Evolutionary conservation across 2,888 invertebrate species (phyloP).

Genomic region (Drosophila leonis): DNA sequence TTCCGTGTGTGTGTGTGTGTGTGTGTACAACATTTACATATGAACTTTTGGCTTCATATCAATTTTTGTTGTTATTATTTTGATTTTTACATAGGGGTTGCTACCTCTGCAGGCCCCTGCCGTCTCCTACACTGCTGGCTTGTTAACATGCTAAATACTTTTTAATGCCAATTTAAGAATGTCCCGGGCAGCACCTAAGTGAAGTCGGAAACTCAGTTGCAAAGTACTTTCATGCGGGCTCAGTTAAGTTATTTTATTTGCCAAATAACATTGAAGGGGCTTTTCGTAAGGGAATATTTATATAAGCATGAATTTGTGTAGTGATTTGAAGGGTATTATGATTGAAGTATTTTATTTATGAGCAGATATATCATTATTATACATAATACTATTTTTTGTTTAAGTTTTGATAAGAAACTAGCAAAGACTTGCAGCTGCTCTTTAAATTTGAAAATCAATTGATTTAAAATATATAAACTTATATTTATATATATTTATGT

Average conservation of each 20-base stretch:
- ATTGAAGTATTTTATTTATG: neutral
- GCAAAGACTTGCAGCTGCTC: neutral
- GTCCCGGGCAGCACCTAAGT: conserved; percentile 8
- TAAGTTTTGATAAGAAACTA: neutral
- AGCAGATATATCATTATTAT: neutral
- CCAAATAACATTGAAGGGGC: neutral
- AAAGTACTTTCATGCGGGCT: conserved; percentile 8
- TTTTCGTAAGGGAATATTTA: neutral
- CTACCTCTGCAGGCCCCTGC: neutral
- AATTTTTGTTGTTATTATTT: conserved; percentile 60
- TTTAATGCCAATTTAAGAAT: conserved; percentile 69
- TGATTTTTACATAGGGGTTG: conserved; percentile 23
- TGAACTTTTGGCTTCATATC: conserved; percentile 59
- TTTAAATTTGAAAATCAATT: neutral
- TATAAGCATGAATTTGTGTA: neutral
- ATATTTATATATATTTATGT: neutral
- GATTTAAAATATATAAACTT: neutral
- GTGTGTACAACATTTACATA: conserved; percentile 36
- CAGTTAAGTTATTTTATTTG: conserved; percentile 11
- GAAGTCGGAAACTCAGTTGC: neutral
- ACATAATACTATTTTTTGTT: neutral
- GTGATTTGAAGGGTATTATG: neutral
- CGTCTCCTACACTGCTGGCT: conserved; percentile 36
- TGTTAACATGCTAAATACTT: conserved; percentile 77
- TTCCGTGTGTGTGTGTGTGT: neutral